phyloP scores from a whole-genome alignment of 2,888 invertebrate genomes.

The Mimas tiliae region DNA sequence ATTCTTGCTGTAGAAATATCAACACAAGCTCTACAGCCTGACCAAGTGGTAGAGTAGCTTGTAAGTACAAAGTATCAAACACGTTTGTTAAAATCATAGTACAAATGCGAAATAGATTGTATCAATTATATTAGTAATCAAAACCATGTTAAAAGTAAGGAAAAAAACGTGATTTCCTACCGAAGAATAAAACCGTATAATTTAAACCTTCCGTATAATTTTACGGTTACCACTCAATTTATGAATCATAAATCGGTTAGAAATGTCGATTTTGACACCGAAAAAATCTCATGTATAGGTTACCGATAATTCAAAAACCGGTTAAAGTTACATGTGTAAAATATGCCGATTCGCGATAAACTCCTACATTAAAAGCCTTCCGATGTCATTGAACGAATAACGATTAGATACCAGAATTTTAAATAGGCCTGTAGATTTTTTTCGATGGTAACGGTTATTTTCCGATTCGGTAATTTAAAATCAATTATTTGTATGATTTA shows the following conservation, averaged over 20 bases:
- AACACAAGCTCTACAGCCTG: too few species aligned
- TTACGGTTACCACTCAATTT: conserved; percentile 39
- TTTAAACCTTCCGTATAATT: conserved; percentile 27
- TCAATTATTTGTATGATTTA: conserved; percentile 23
- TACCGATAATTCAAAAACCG: conserved; percentile 33
- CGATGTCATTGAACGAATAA: conserved; percentile 64
- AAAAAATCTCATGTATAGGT: conserved; percentile 33
- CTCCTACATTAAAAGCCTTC: conserved; percentile 46
- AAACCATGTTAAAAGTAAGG: conserved; percentile 32
- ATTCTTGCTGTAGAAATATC: too few species aligned
- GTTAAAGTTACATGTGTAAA: conserved; percentile 42
- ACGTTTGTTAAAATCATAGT: too few species aligned
- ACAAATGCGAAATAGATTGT: too few species aligned
- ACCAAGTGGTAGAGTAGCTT: too few species aligned
- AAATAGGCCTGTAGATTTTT: conserved; percentile 34
- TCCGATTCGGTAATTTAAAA: conserved; percentile 25
- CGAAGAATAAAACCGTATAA: background rate
- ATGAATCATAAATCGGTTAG: conserved; percentile 39
- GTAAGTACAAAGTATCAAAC: too few species aligned
- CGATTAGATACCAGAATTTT: conserved; percentile 51
- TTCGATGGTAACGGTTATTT: conserved; percentile 14
- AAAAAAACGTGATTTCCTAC: background rate
- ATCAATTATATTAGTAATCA: conserved; percentile 32
- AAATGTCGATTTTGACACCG: conserved; percentile 36
- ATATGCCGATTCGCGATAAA: conserved; percentile 52